Conservation (phyloP, 1,140 invertebrate species). For the Arctopsyche grandis region DNA sequence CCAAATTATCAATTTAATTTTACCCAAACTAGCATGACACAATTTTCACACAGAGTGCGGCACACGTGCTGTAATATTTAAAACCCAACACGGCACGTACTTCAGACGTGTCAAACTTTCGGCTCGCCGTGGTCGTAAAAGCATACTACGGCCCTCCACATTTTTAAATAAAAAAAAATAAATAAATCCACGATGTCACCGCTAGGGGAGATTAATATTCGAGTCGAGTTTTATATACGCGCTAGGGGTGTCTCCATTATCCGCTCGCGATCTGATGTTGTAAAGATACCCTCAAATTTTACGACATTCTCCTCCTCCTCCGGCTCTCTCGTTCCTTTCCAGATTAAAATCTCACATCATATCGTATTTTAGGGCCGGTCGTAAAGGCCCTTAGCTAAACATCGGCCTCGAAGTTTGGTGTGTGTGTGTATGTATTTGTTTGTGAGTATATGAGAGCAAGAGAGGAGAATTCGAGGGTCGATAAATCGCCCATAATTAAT, state of each 20-base stretch:
- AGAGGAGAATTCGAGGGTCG: neutral
- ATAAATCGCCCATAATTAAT: conserved; percentile 30
- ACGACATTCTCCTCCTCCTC: neutral
- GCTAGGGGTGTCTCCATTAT: conserved; percentile 29
- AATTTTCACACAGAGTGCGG: too few species aligned
- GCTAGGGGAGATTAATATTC: conserved; percentile 37
- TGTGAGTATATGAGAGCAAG: too few species aligned
- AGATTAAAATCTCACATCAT: conserved; percentile 46
- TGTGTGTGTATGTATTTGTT: neutral
- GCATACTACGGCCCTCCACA: too few species aligned
- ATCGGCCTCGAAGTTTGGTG: neutral
- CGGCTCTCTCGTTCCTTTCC: conserved; percentile 4
- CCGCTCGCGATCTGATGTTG: conserved; percentile 18
- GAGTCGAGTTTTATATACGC: conserved; percentile 28
- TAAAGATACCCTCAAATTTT: conserved; percentile 43
- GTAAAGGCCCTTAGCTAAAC: conserved; percentile 28
- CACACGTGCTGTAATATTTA: too few species aligned
- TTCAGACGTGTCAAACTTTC: too few species aligned
- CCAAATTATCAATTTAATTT: too few species aligned
- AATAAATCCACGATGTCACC: too few species aligned
- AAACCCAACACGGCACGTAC: too few species aligned
- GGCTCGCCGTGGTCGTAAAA: too few species aligned
- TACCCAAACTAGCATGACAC: too few species aligned
- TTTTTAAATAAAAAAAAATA: too few species aligned
- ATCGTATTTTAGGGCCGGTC: conserved; percentile 41